Evolutionary conservation across 2,888 invertebrate genomes (phyloP).

Genomic region (Holacanthella duospinosa): DNA sequence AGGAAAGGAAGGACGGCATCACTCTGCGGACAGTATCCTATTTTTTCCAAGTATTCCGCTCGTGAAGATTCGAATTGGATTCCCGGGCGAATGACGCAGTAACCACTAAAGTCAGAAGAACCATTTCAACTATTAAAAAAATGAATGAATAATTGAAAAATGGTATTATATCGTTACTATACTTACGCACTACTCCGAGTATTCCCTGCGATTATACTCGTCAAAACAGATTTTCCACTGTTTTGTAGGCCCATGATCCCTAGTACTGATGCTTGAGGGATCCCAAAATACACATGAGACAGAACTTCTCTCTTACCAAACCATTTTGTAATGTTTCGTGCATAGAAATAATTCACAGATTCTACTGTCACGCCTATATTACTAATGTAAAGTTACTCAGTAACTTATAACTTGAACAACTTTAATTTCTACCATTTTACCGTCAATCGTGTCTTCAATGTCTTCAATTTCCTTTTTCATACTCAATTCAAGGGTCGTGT

Average conservation of each 20-base stretch:
- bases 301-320: slow-evolving; percentile 18
- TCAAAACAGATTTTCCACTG: background rate
- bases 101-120: too few species aligned
- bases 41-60: slow-evolving; percentile 17
- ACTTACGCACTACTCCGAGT: background rate
- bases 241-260: slow-evolving; percentile 1
- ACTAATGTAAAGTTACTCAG: too few species aligned
- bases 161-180: too few species aligned
- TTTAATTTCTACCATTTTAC: background rate
- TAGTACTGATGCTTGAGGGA: slow-evolving; percentile 8
- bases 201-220: background rate
- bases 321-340: slow-evolving; percentile 24
- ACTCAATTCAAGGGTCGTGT: slow-evolving; percentile 19
- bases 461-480: slow-evolving; percentile 3
- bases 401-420: too few species aligned
- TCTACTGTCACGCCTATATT: too few species aligned
- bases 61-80: too few species aligned
- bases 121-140: too few species aligned
- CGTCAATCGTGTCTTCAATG: background rate
- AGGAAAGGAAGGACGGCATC: slow-evolving; percentile 19
- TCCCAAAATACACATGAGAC: slow-evolving; percentile 23
- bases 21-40: slow-evolving; percentile 32
- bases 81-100: too few species aligned
- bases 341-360: background rate
- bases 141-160: too few species aligned